phyloP scores from a whole-genome alignment of 1,140 invertebrate genomes.

The Magallana angulata region DNA sequence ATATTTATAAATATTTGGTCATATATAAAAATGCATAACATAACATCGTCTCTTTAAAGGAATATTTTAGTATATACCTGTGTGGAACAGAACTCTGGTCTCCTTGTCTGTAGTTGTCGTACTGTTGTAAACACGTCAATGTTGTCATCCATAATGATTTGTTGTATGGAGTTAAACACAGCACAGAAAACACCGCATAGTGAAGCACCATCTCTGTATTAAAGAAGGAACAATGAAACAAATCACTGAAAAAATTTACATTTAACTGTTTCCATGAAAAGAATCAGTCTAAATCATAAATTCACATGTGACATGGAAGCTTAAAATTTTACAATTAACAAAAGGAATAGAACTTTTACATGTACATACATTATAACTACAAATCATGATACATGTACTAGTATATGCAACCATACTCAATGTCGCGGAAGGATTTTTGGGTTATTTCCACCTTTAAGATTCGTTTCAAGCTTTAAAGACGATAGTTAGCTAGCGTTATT shows the following conservation, averaged over 20 bases:
- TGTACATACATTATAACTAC: neutral
- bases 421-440: neutral
- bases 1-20: too few relatives aligned
- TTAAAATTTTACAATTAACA: too few relatives aligned
- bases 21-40: neutral
- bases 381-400: neutral
- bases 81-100: conserved; percentile 37
- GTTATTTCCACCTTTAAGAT: too few relatives aligned
- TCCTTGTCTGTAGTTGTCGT: conserved; percentile 27
- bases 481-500: neutral
- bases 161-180: conserved; percentile 33
- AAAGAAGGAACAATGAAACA: neutral
- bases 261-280: neutral
- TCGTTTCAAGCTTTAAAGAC: neutral
- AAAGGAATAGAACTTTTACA: neutral
- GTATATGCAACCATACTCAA: neutral
- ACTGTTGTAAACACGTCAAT: conserved; percentile 20
- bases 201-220: conserved; percentile 25
- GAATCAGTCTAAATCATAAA: neutral
- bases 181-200: conserved; percentile 20
- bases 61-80: neutral
- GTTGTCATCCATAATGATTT: neutral
- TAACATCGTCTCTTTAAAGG: neutral
- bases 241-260: neutral
- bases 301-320: neutral